phyloP scores from a whole-genome alignment of 2,113 vertebrate species.

The Anolis carolinensis region DNA sequence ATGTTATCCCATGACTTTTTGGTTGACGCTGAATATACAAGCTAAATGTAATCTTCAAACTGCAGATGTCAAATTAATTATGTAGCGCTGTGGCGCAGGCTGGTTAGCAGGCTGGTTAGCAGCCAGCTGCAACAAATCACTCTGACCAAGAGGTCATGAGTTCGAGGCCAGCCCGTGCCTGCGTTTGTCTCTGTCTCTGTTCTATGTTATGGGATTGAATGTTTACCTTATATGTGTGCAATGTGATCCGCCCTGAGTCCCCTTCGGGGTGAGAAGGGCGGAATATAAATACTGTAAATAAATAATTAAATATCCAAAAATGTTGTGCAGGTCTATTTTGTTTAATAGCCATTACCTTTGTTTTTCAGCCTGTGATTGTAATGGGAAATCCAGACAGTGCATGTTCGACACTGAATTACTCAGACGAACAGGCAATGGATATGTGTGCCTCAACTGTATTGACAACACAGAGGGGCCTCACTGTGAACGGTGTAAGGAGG shows the following conservation, averaged over 20 bases:
- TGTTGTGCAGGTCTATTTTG: neutral
- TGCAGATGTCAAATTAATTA: no score
- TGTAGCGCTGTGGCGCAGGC: no score
- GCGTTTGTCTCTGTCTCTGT: no score
- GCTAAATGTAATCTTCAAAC: neutral
- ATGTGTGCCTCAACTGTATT: constrained; percentile 83
- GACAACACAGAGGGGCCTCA: constrained; percentile 82
- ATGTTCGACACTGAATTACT: constrained; percentile 74
- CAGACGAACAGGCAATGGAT: constrained; percentile 71
- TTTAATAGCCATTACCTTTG: neutral
- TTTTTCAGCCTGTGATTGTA: constrained; percentile 78
- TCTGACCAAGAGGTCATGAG: no score
- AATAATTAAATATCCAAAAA: neutral
- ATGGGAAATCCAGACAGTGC: constrained; percentile 82
- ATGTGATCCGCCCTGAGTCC: no score
- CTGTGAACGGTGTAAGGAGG: constrained; percentile 87
- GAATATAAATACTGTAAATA: no score
- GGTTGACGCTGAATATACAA: neutral
- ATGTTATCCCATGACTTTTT: neutral
- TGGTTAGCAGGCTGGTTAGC: no score
- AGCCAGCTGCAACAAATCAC: no score
- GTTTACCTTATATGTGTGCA: no score
- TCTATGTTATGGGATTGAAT: no score
- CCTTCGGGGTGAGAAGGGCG: no score
- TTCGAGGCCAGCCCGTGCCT: no score